phyloP scores from a whole-genome alignment of 23 tunicate species.

The Ciona savignyi region DNA sequence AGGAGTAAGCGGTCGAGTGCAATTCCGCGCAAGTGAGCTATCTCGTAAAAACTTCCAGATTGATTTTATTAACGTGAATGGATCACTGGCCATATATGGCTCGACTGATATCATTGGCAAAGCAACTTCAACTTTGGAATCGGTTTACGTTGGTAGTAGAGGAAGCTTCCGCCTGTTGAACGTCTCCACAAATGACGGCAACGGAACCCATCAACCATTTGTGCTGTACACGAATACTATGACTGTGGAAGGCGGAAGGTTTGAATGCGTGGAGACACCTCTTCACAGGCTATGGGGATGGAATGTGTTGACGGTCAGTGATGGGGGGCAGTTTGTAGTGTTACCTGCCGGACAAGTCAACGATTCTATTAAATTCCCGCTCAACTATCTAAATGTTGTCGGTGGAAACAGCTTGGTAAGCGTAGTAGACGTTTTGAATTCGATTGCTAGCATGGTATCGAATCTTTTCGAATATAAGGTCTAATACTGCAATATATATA shows the following conservation, averaged over 20 bases:
- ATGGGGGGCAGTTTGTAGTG: slow-evolving; percentile 1
- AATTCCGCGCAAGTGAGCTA: background rate
- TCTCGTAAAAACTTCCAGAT: slow-evolving; percentile 1
- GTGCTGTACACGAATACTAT: background rate
- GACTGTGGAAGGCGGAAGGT: background rate
- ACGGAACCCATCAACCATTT: background rate
- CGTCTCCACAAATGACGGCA: background rate
- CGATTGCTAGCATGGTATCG: too few species aligned
- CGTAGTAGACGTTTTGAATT: background rate
- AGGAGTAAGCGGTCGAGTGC: slow-evolving; percentile 1
- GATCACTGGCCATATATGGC: slow-evolving; percentile 7
- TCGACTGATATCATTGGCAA: slow-evolving; percentile 5
- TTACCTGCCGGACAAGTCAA: background rate
- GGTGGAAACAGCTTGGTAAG: slow-evolving; percentile 17
- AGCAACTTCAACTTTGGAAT: background rate
- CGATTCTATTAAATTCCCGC: background rate
- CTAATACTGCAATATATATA: too few species aligned
- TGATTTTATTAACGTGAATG: background rate
- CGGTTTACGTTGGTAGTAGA: background rate
- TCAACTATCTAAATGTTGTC: background rate
- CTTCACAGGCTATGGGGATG: slow-evolving; percentile 6
- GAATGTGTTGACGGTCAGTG: background rate
- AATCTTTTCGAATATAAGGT: too few species aligned
- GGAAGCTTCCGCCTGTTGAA: slow-evolving; percentile 5
- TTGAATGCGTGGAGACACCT: background rate